phyloP scores from a whole-genome alignment of 1,140 invertebrate genomes.

The Sinonovacula constricta region DNA sequence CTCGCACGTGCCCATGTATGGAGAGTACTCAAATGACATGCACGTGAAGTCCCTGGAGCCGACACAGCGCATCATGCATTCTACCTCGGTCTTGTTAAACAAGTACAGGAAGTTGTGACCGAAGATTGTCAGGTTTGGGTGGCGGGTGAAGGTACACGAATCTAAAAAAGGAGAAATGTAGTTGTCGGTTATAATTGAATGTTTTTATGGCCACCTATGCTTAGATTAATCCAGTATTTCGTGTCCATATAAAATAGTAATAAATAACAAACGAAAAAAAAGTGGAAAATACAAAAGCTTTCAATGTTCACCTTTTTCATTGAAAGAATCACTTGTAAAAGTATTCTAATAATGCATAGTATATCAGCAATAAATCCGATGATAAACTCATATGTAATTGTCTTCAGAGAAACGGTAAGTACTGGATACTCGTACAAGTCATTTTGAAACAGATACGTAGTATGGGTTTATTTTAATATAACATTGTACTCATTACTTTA shows the following conservation, averaged over 20 bases:
- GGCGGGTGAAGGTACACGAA: slow-evolving; percentile 7
- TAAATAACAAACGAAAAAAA: not conserved
- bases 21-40: slow-evolving; percentile 31
- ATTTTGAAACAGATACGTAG: too few species aligned
- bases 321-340: not conserved
- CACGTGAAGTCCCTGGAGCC: not conserved
- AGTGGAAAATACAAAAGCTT: not conserved
- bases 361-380: too few species aligned
- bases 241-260: not conserved
- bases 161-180: not conserved
- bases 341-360: not conserved
- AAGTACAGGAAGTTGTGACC: slow-evolving; percentile 31
- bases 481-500: too few species aligned
- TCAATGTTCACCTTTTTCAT: not conserved
- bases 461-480: too few species aligned
- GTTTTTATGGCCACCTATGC: not conserved
- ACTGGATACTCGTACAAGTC: too few species aligned
- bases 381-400: too few species aligned
- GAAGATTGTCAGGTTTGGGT: slow-evolving; percentile 2
- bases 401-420: too few species aligned
- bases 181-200: not conserved
- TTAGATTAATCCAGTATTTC: not conserved
- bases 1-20: slow-evolving; percentile 16
- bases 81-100: not conserved
- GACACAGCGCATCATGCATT: slow-evolving; percentile 17